Percentiles rank a stretch among this genome's conserved stretches.
phyloP scores from a whole-genome alignment of 2,888 invertebrate genomes.

The Caenorhabditis imperialis region DNA sequence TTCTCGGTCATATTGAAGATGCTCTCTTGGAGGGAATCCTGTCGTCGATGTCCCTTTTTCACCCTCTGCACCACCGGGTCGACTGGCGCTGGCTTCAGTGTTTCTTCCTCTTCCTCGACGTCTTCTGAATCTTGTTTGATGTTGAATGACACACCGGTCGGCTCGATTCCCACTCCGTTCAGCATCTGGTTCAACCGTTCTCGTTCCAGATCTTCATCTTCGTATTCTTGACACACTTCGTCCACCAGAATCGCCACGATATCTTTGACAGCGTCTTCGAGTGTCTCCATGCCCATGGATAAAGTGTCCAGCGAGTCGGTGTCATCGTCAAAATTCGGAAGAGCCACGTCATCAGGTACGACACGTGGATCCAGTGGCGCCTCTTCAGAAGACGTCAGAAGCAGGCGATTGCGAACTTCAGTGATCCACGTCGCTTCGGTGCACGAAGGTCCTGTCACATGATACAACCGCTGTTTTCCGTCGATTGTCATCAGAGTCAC shows the following conservation, averaged over 20 bases:
- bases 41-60: constrained; percentile 70
- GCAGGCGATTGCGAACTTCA: constrained; percentile 57
- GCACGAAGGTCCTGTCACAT: constrained; percentile 59
- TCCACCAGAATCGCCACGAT: constrained; percentile 70
- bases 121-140: constrained; percentile 13
- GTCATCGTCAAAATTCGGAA: constrained; percentile 67
- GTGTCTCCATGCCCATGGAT: constrained; percentile 63
- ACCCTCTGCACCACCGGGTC: constrained; percentile 48
- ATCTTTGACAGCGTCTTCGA: constrained; percentile 71
- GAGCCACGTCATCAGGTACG: constrained; percentile 32
- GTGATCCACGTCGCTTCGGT: constrained; percentile 45
- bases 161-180: constrained; percentile 16
- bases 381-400: constrained; percentile 48
- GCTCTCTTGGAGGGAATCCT: constrained; percentile 74
- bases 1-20: constrained; percentile 70
- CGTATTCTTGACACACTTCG: constrained; percentile 64
- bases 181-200: constrained; percentile 28
- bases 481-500: constrained; percentile 70
- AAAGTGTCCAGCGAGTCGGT: constrained; percentile 73
- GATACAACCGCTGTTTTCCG: constrained; percentile 73
- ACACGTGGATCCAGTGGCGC: constrained; percentile 14
- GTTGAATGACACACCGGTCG: constrained; percentile 29
- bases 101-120: constrained; percentile 1
- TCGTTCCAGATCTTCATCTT: constrained; percentile 56
- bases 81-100: constrained; percentile 18